These are phyloP conservation scores for Centropyge bicolor DNA, from an alignment of 2,797 vertebrate species.

Conservation along the genomic window DNA sequence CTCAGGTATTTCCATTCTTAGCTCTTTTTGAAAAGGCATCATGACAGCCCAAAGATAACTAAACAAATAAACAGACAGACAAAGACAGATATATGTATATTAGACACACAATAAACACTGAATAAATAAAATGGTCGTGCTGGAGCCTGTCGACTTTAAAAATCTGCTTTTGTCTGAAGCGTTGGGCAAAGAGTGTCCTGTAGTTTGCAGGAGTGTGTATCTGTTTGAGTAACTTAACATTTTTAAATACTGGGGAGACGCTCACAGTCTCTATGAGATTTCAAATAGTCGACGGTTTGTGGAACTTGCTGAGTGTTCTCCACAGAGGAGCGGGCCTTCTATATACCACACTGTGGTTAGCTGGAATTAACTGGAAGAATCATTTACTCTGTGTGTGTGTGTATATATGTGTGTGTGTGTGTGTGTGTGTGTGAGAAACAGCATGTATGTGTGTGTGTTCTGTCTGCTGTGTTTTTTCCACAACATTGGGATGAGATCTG, in stretches of 20 bases:
- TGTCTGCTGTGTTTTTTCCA: constrained; percentile 67
- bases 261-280: constrained; percentile 51
- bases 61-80: background rate
- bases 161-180: background rate
- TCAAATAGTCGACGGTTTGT: constrained; percentile 48
- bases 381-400: constrained; percentile 43
- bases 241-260: constrained; percentile 39
- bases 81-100: background rate
- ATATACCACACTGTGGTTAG: constrained; percentile 65
- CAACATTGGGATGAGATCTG: constrained; percentile 84
- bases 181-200: background rate
- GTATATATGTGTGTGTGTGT: constrained; percentile 30
- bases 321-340: constrained; percentile 52
- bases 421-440: background rate
- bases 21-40: constrained; percentile 1
- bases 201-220: background rate
- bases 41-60: constrained; percentile 11
- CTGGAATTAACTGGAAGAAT: constrained; percentile 65
- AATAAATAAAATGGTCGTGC: background rate
- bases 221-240: constrained; percentile 18
- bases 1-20: constrained; percentile 7
- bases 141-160: background rate
- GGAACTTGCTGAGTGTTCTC: constrained; percentile 66
- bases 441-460: constrained; percentile 39
- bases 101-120: background rate